Conservation (phyloP, 1,140 invertebrate genomes). For the Lepidurus apus region DNA sequence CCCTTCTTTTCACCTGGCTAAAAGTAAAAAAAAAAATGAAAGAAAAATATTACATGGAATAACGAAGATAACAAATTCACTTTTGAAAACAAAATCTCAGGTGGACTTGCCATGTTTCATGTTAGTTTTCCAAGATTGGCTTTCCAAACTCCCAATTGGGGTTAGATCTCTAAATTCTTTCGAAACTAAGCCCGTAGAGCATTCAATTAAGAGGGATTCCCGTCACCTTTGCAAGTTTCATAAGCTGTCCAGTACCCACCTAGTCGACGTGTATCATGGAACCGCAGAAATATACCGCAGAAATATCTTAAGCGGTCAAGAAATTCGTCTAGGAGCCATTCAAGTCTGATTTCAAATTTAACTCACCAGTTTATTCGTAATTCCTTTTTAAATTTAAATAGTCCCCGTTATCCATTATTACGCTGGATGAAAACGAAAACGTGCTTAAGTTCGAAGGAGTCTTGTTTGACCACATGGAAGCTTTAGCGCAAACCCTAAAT, state of each 20-base stretch:
- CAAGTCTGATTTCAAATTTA: neutral
- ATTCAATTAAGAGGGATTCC: too few relatives aligned
- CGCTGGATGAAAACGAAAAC: neutral
- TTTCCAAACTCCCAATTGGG: neutral
- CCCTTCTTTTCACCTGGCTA: neutral
- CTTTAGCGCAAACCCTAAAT: neutral
- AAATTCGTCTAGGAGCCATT: conserved; percentile 2
- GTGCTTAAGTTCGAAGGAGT: neutral
- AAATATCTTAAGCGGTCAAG: neutral
- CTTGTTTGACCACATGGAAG: neutral
- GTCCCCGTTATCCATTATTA: neutral
- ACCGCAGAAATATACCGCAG: neutral
- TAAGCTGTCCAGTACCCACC: neutral
- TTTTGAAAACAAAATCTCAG: neutral
- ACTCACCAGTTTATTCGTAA: neutral
- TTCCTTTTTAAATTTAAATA: neutral
- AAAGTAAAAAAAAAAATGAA: neutral
- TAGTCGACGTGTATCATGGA: neutral
- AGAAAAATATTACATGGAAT: neutral
- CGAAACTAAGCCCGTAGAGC: too few relatives aligned
- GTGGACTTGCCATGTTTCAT: neutral
- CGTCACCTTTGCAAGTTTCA: neutral
- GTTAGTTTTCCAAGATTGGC: neutral
- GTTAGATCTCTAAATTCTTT: too few relatives aligned
- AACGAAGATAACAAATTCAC: neutral